phyloP scores from a whole-genome alignment of 1,140 invertebrate genomes.

The Drosophila sturtevanti region DNA sequence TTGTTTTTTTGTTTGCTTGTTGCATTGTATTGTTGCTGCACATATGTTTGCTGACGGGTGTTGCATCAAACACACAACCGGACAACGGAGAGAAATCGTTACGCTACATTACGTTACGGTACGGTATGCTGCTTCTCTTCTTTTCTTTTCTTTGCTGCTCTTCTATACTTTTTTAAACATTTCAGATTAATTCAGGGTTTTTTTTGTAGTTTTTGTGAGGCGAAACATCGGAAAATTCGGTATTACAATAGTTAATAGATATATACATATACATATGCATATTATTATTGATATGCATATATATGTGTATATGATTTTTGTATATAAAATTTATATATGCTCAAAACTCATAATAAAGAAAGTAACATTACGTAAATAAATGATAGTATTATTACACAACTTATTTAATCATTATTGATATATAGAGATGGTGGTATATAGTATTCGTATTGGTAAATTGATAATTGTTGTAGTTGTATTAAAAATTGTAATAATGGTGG shows the following conservation, averaged over 20 bases:
- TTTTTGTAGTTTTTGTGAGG: slow-evolving; percentile 78
- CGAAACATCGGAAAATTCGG: slow-evolving; percentile 83
- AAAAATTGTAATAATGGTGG: not conserved
- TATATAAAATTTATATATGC: slow-evolving; percentile 47
- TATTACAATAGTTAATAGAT: slow-evolving; percentile 71
- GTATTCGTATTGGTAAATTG: slow-evolving; percentile 1
- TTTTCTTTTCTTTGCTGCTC: slow-evolving; percentile 24
- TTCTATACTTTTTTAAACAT: slow-evolving; percentile 26
- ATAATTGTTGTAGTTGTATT: not conserved
- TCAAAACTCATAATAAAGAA: slow-evolving; percentile 75
- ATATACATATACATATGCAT: not conserved
- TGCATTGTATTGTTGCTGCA: slow-evolving; percentile 26
- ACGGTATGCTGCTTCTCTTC: slow-evolving; percentile 21
- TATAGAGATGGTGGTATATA: slow-evolving; percentile 7
- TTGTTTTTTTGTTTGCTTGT: slow-evolving; percentile 58
- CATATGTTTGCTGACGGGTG: slow-evolving; percentile 6
- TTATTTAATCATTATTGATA: slow-evolving; percentile 7
- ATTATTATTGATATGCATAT: not conserved
- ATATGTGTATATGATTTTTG: slow-evolving; percentile 24
- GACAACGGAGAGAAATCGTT: slow-evolving; percentile 6
- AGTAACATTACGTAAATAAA: slow-evolving; percentile 67
- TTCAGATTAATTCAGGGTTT: slow-evolving; percentile 36
- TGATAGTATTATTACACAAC: slow-evolving; percentile 8
- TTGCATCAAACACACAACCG: slow-evolving; percentile 18
- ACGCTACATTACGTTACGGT: slow-evolving; percentile 25